phyloP scores from a whole-genome alignment of 2,797 vertebrate species.

The Coracias cyanogaster region DNA sequence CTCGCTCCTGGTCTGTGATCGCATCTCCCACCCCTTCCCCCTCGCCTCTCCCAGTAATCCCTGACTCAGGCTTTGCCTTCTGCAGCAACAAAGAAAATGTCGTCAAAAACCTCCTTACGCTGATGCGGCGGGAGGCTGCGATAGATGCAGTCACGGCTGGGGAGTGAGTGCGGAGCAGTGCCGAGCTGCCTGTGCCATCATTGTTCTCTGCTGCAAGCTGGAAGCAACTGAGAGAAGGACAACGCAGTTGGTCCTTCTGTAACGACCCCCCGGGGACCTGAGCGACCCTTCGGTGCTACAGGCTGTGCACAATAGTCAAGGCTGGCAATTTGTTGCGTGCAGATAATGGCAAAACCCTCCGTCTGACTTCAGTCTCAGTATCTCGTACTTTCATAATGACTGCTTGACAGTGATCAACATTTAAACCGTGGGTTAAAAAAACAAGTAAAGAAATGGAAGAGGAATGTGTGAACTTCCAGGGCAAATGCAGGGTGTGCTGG shows the following conservation, averaged over 20 bases:
- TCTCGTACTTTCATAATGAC: neutral
- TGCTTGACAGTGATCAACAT: neutral
- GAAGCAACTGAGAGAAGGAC: neutral
- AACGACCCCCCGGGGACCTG: neutral
- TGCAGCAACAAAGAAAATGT: neutral
- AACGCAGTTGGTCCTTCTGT: neutral
- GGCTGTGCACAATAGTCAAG: neutral
- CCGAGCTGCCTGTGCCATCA: constrained; percentile 45
- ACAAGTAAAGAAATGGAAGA: neutral
- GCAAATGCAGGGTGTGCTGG: neutral
- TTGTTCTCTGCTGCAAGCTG: constrained; percentile 60
- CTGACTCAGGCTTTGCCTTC: neutral
- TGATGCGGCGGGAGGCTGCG: constrained; percentile 1
- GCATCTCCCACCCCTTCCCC: neutral
- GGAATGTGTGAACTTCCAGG: neutral
- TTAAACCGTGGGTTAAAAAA: neutral
- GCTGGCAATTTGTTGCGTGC: fast-evolving
- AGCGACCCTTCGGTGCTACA: neutral
- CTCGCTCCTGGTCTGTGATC: fast-evolving
- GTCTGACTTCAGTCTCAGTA: neutral
- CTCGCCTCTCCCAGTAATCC: neutral
- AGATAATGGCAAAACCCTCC: neutral
- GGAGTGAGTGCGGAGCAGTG: neutral
- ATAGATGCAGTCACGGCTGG: constrained; percentile 12
- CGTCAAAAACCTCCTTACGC: neutral